These are phyloP conservation scores for Andrena hattorfiana DNA, from an alignment of 2,888 invertebrate species.

Conservation along the genomic window DNA sequence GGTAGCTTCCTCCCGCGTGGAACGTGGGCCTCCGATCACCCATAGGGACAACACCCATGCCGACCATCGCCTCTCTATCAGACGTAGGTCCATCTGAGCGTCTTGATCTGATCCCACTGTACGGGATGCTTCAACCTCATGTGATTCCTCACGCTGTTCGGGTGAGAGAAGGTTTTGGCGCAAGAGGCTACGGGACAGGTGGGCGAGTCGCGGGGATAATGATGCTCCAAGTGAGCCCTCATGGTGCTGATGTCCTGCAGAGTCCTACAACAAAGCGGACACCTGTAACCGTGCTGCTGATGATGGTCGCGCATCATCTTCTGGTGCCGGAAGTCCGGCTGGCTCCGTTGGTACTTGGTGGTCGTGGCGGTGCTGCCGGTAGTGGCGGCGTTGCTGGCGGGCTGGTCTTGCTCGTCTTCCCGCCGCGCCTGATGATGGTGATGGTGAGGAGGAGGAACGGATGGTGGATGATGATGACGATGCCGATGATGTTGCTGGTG, in stretches of 20 bases:
- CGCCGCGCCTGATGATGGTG: slow-evolving; percentile 75
- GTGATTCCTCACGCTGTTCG: slow-evolving; percentile 94
- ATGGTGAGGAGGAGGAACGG: slow-evolving; percentile 72
- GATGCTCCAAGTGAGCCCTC: slow-evolving; percentile 92
- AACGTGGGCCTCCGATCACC: neutral
- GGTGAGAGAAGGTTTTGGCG: slow-evolving; percentile 92
- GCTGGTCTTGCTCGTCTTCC: slow-evolving; percentile 69
- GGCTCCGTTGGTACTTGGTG: slow-evolving; percentile 84
- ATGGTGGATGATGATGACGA: slow-evolving; percentile 74
- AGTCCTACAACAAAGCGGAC: slow-evolving; percentile 91
- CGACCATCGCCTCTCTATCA: slow-evolving; percentile 77
- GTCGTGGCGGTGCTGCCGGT: slow-evolving; percentile 76
- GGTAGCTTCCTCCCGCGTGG: neutral
- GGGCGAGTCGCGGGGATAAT: slow-evolving; percentile 94
- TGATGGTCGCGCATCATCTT: slow-evolving; percentile 80
- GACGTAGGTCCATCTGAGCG: slow-evolving; percentile 90
- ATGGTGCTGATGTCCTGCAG: slow-evolving; percentile 89
- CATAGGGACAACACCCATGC: neutral
- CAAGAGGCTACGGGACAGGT: slow-evolving; percentile 92
- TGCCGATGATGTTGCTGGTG: slow-evolving; percentile 81
- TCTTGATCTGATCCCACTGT: slow-evolving; percentile 94
- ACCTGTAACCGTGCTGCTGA: slow-evolving; percentile 86
- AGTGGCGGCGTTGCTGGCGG: slow-evolving; percentile 46
- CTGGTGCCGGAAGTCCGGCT: slow-evolving; percentile 79
- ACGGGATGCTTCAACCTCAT: slow-evolving; percentile 93